A percentile compares a stretch with the other conserved stretches of the same genome.
Conservation (phyloP, 2,797 vertebrate genomes). For the Hoplostethus atlanticus region DNA sequence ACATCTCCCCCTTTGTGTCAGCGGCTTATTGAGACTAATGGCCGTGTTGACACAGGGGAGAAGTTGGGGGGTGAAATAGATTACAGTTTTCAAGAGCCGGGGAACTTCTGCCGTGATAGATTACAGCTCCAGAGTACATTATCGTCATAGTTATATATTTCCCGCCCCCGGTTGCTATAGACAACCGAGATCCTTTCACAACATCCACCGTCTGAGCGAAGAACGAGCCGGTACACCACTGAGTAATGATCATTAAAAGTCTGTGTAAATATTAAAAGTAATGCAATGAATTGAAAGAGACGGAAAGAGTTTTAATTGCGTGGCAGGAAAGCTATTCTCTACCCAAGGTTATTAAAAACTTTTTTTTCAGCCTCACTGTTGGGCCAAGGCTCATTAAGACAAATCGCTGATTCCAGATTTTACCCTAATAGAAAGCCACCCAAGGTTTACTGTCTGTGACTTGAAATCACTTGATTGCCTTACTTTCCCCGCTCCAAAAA, state of each 20-base stretch:
- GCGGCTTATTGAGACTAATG: slow-evolving; percentile 78
- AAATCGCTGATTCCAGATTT: not conserved
- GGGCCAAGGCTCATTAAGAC: slow-evolving; percentile 42
- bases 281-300: slow-evolving; percentile 29
- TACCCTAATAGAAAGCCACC: not conserved
- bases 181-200: slow-evolving; percentile 40
- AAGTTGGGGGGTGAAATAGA: slow-evolving; percentile 65
- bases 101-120: slow-evolving; percentile 66
- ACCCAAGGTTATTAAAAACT: slow-evolving; percentile 53
- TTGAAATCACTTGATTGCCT: slow-evolving; percentile 15
- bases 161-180: slow-evolving; percentile 27
- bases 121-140: slow-evolving; percentile 59
- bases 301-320: slow-evolving; percentile 41
- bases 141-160: slow-evolving; percentile 71
- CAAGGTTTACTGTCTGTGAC: not conserved
- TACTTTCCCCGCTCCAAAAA: slow-evolving; percentile 15
- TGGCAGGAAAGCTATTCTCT: slow-evolving; percentile 38
- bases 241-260: slow-evolving; percentile 33
- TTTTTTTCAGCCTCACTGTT: slow-evolving; percentile 44
- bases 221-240: slow-evolving; percentile 30
- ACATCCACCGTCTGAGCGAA: slow-evolving; percentile 36
- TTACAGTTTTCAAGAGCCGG: slow-evolving; percentile 62
- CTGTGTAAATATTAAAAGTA: slow-evolving; percentile 15
- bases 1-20: slow-evolving; percentile 48
- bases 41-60: slow-evolving; percentile 60